These are phyloP conservation scores for Collichthys lucidus DNA, from an alignment of 2,113 vertebrate species.

Conservation along the genomic window DNA sequence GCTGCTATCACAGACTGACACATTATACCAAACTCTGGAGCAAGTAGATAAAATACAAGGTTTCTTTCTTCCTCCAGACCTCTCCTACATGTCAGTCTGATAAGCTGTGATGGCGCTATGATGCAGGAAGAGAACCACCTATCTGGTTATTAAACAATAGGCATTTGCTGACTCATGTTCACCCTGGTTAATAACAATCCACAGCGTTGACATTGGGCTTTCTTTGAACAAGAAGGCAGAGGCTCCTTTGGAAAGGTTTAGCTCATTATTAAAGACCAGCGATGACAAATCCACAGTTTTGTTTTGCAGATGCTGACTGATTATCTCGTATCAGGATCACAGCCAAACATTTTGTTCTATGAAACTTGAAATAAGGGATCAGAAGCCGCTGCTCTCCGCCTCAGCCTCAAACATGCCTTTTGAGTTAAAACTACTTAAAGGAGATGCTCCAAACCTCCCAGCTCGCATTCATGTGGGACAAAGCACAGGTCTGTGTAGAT, in stretches of 20 bases:
- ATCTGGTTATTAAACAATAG: constrained; percentile 52
- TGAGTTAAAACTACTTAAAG: constrained; percentile 62
- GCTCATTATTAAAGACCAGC: constrained; percentile 4
- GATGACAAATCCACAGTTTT: constrained; percentile 32
- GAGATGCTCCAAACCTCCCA: constrained; percentile 29
- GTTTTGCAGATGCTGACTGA: constrained; percentile 20
- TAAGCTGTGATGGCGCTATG: constrained; percentile 30
- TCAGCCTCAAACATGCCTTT: constrained; percentile 43
- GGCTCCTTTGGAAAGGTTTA: constrained; percentile 31
- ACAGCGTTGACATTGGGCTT: constrained; percentile 25
- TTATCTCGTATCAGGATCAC: constrained; percentile 52
- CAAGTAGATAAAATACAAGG: constrained; percentile 41
- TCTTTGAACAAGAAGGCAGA: constrained; percentile 20
- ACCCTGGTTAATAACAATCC: constrained; percentile 38
- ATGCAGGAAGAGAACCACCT: constrained; percentile 45
- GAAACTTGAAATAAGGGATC: constrained; percentile 26
- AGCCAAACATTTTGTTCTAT: constrained; percentile 18
- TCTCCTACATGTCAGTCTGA: constrained; percentile 42
- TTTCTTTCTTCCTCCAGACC: constrained; percentile 15
- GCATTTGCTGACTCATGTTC: constrained; percentile 53
- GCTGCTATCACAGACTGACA: not conserved
- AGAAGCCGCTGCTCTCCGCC: constrained; percentile 11
- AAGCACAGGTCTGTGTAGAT: constrained; percentile 62
- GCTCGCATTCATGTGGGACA: constrained; percentile 67
- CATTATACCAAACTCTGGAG: constrained; percentile 26